A percentile compares a stretch with the other conserved stretches of the same genome.
Evolutionary conservation across 1,140 invertebrate species (phyloP).

Genomic region (Batillaria attramentaria): DNA sequence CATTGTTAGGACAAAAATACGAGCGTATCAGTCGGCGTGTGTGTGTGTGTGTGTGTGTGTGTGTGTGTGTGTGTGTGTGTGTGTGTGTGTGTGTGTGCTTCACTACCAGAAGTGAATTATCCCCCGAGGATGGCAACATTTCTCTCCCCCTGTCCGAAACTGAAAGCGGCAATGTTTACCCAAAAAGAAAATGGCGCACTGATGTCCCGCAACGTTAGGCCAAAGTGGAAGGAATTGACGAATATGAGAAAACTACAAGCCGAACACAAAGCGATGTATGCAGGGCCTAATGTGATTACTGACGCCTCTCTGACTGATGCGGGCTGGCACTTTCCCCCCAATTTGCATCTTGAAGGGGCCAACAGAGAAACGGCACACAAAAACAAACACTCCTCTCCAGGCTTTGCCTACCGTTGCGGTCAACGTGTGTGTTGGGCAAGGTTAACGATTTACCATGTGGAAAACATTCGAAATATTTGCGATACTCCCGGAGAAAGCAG

Average conservation of each 20-base stretch:
- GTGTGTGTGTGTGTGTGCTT: too few relatives aligned
- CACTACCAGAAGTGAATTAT: not conserved
- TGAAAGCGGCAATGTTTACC: constrained; percentile 25
- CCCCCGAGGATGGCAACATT: not conserved
- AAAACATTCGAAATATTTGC: constrained; percentile 36
- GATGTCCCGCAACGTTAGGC: constrained; percentile 18
- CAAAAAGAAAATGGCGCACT: constrained; percentile 19
- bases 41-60: not conserved
- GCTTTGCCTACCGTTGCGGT: not conserved
- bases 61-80: not conserved
- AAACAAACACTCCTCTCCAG: constrained; percentile 30
- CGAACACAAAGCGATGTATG: constrained; percentile 36
- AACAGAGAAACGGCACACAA: constrained; percentile 26
- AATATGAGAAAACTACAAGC: constrained; percentile 28
- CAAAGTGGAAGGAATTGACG: constrained; percentile 32
- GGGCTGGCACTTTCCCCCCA: constrained; percentile 33
- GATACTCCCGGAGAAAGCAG: constrained; percentile 35
- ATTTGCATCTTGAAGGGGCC: constrained; percentile 30
- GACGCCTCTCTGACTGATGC: constrained; percentile 20
- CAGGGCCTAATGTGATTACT: constrained; percentile 21
- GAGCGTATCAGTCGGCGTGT: too few relatives aligned
- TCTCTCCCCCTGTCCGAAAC: not conserved
- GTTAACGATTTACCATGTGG: constrained; percentile 38
- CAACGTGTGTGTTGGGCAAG: constrained; percentile 21
- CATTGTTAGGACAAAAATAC: not conserved